phyloP scores from a whole-genome alignment of 2,797 vertebrate species.

The Arnoldichthys spilopterus region DNA sequence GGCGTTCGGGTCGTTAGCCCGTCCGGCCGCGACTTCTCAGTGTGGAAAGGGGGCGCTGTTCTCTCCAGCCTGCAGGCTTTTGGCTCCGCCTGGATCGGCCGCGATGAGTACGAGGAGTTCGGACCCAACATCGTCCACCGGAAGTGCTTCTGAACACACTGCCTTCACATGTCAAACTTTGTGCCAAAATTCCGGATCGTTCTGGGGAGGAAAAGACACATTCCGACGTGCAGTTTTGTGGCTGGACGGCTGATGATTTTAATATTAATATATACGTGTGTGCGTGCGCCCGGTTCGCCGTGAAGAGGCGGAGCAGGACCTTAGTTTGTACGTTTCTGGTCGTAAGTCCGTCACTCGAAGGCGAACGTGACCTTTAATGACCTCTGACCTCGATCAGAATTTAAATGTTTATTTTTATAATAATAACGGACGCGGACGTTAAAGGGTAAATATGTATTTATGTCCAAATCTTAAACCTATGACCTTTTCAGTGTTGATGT shows the following conservation, averaged over 20 bases:
- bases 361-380: too few species aligned
- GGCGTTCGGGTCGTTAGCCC: conserved; percentile 69
- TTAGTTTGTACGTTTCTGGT: too few species aligned
- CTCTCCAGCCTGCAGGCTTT: conserved; percentile 70
- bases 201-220: not conserved
- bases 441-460: conserved; percentile 16
- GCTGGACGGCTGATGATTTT: too few species aligned
- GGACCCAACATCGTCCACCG: conserved; percentile 78
- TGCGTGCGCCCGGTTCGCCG: too few species aligned
- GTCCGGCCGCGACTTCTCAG: conserved; percentile 71
- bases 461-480: conserved; percentile 21
- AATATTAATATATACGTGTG: too few species aligned
- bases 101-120: conserved; percentile 75
- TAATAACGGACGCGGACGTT: not conserved
- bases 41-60: conserved; percentile 77
- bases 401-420: too few species aligned
- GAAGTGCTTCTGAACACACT: conserved; percentile 76
- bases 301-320: too few species aligned
- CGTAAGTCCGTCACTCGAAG: too few species aligned
- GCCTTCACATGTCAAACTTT: too few species aligned
- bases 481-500: conserved; percentile 39
- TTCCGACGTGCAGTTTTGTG: not conserved
- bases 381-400: too few species aligned
- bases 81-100: conserved; percentile 74
- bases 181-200: not conserved